phyloP scores from a whole-genome alignment of 2,113 vertebrate species.

The Dipodomys stephensi region DNA sequence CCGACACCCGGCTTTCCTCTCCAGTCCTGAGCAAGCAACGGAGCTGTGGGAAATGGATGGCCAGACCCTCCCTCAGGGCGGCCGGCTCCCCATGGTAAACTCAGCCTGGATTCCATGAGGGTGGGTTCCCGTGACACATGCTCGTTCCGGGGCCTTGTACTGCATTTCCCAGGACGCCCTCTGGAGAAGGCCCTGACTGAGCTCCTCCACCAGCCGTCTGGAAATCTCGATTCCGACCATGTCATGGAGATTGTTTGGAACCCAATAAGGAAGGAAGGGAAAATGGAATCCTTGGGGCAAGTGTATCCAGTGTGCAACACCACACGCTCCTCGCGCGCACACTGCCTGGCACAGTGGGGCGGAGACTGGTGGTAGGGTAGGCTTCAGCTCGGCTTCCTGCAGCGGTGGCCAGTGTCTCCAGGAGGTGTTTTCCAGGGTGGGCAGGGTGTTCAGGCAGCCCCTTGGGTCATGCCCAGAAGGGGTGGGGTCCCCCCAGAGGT shows the following conservation, averaged over 20 bases:
- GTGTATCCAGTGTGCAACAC: background rate
- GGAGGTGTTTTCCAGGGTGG: background rate
- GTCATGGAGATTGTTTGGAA: background rate
- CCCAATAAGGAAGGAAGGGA: background rate
- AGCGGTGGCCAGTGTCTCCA: background rate
- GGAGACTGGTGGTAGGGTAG: background rate
- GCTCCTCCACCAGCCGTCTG: slow-evolving; percentile 26
- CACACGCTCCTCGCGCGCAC: background rate
- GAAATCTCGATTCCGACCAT: slow-evolving; percentile 50
- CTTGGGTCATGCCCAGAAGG: too few relatives aligned
- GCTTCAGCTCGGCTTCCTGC: background rate
- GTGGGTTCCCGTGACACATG: background rate
- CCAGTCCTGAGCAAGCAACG: background rate
- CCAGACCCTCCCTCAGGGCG: background rate
- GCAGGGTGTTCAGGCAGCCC: too few relatives aligned
- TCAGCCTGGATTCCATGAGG: slow-evolving; percentile 50
- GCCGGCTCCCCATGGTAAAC: background rate
- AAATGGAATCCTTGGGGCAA: background rate
- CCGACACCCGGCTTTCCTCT: background rate
- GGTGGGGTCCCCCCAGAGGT: too few relatives aligned
- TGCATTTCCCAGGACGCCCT: too few relatives aligned
- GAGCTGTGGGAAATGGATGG: background rate
- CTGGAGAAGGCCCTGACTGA: slow-evolving; percentile 2
- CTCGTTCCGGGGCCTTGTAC: too few relatives aligned
- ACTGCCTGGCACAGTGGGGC: too few relatives aligned